Evolutionary conservation across 2,113 vertebrate species (phyloP), one percentile per base, ranked within the genome.

Genomic region (Actenoides lindsayi): DNA sequence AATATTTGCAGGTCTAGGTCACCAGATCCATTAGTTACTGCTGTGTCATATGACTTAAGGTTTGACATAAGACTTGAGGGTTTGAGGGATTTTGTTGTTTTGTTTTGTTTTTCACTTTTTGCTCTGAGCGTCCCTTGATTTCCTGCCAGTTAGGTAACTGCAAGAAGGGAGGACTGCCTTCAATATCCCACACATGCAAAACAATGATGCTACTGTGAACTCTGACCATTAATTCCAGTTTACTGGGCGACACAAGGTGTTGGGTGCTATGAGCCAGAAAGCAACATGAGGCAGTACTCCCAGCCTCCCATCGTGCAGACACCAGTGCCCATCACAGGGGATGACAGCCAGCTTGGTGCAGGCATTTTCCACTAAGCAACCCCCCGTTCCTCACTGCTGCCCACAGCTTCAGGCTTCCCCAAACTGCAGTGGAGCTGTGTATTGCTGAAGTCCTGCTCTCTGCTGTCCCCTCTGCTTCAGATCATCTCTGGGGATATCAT

Each of bases 1-100:
- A 97, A 97, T 97, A 97, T 97, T 97, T 97, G 83, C 88, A 96
- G 92, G 95, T 86, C 91, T 90, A 87, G 88, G 91, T 96, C 93
- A 94, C 82, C 89, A 91, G 84, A 94, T 89, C 89, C 89, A 91
- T 96, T 97, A 97, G 97, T 97, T 97, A 96, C 93, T 90, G 82
- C 76, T 92, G 94, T 64, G 83, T 76, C 88, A 59, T 53, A 18
- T 75, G 76, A 70, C 92, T 76, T 88, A 54, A 69, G 53, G 83
- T 76, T 96, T 96, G 95, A 97, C 94, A 91, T 56, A 90, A 96
- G 87, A 71, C 91, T 69, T 54, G 70, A 94, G 56, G 60, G 4
- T 89, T 93, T 44, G 7, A 50, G 44, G 50, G 5, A 6, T 10
- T 74, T 56, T 59, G 54, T 13, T 93, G 50, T 20, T 31, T 30